phyloP scores from a whole-genome alignment of 1,140 invertebrate species.

The Papilio aristodemus region DNA sequence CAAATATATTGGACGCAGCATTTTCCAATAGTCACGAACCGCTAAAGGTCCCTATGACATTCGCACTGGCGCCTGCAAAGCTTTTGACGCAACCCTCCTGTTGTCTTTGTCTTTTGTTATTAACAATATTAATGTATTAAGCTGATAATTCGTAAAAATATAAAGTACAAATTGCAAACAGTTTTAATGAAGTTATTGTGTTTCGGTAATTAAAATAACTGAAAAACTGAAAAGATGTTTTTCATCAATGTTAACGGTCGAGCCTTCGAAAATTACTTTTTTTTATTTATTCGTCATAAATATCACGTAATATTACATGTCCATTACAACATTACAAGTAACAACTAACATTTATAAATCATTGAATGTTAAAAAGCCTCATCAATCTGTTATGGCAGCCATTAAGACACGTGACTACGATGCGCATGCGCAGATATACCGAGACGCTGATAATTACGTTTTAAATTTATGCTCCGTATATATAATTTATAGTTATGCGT shows the following conservation, averaged over 20 bases:
- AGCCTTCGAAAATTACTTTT: no score
- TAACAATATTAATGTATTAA: no score
- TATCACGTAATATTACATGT: slow-evolving; percentile 45
- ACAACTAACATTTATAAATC: slow-evolving; percentile 47
- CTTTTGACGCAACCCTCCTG: background rate
- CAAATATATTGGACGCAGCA: slow-evolving; percentile 49
- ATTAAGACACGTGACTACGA: slow-evolving; percentile 34
- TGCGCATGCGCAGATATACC: slow-evolving; percentile 11
- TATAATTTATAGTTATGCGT: slow-evolving; percentile 15
- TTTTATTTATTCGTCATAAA: slow-evolving; percentile 39
- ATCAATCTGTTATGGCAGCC: slow-evolving; percentile 40
- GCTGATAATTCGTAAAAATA: background rate
- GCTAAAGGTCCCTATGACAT: slow-evolving; percentile 4
- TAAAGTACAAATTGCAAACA: no score
- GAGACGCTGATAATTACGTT: slow-evolving; percentile 20
- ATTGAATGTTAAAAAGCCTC: slow-evolving; percentile 43
- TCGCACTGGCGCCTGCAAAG: background rate
- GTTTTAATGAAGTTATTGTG: no score
- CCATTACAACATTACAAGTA: slow-evolving; percentile 47
- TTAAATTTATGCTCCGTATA: slow-evolving; percentile 16
- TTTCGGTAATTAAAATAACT: no score
- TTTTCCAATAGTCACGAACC: slow-evolving; percentile 62
- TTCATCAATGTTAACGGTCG: no score
- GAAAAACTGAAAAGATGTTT: no score
- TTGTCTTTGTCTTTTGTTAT: background rate